phyloP scores from a whole-genome alignment of 2,113 vertebrate genomes.

The Melanostigma gelatinosum region DNA sequence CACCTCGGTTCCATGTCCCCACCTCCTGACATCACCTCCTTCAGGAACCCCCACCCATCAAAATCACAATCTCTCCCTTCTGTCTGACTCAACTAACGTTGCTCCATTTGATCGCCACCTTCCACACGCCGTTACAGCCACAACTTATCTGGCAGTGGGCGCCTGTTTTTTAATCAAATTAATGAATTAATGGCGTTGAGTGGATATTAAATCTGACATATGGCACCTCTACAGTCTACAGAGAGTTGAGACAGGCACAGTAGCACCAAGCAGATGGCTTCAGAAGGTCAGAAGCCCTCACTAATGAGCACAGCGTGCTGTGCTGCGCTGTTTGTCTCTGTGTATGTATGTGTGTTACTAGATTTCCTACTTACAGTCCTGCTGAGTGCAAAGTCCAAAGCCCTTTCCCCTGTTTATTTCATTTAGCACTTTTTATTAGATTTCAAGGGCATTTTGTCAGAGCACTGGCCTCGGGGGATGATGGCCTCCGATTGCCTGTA shows the following conservation, averaged over 20 bases:
- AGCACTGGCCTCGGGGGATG: slow-evolving; percentile 47
- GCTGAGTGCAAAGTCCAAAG: slow-evolving; percentile 63
- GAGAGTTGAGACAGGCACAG: slow-evolving; percentile 50
- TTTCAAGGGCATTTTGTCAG: slow-evolving; percentile 72
- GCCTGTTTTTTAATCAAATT: slow-evolving; percentile 57
- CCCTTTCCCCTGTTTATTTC: slow-evolving; percentile 64
- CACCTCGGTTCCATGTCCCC: slow-evolving; percentile 26
- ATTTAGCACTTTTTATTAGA: slow-evolving; percentile 71
- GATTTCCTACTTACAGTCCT: slow-evolving; percentile 49
- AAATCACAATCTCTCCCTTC: background rate
- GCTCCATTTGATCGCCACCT: slow-evolving; percentile 9
- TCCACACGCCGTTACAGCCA: background rate
- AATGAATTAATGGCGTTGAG: background rate
- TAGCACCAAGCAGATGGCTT: slow-evolving; percentile 73
- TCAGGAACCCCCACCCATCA: slow-evolving; percentile 19
- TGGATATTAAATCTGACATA: slow-evolving; percentile 55
- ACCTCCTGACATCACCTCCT: slow-evolving; percentile 48
- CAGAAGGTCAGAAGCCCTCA: slow-evolving; percentile 65
- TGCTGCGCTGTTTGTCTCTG: slow-evolving; percentile 37
- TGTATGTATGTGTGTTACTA: slow-evolving; percentile 34
- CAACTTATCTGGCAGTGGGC: slow-evolving; percentile 13
- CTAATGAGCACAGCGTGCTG: slow-evolving; percentile 58
- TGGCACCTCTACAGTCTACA: slow-evolving; percentile 53
- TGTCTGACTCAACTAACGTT: background rate
- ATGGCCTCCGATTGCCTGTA: slow-evolving; percentile 52